Evolutionary conservation across 2,113 vertebrate species (phyloP), one percentile per base, ranked within the genome.

Genomic region (Pseudopipra pipra): DNA sequence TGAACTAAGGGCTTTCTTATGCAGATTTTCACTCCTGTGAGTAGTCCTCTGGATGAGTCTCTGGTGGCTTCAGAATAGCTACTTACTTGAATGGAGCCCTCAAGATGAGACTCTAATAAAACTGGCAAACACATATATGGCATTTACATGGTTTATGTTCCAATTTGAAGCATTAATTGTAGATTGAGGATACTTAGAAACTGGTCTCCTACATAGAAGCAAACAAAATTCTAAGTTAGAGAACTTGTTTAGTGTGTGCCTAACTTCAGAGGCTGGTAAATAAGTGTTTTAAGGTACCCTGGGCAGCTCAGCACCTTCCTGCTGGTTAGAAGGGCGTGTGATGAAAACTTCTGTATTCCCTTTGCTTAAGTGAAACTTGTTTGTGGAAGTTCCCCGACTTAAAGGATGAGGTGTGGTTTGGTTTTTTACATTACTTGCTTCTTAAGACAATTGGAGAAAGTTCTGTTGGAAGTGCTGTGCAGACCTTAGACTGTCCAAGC

Each of bases 1-100:
- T 95, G 97, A 97, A 95, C 90, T 93, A 62, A 96, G 76, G 88
- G 66, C 93, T 94, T 95, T 92, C 93, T 94, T 65, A 92, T 83
- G 86, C 86, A 94, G 95, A 92, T 94, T 95, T 96, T 71, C 85
- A 87, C 92, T 94, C 58, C 2, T 87, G 86, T 87, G 90, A 94
- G 93, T 89, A 79, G 80, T 87, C 88, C 85, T 91, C 55, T 52
- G 37, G 39, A 72, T 31, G 47, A 65, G 68, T 95, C 95, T 94
- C 91, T 37, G 67, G 85, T 93, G 92, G 79, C 87, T 92, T 92
- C 90, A 30, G 47, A 78, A 44, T 76, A 87, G 81, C 92, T 96
- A 76, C 94, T 96, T 87, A 93, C 70, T 79, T 87, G 94, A 96
- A 65, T 47, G 84, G 86, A 90, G 52, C 47, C 80, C 39, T 91